Conservation (phyloP, 2,113 vertebrate genomes). For the Anarhynchus alexandrinus region DNA sequence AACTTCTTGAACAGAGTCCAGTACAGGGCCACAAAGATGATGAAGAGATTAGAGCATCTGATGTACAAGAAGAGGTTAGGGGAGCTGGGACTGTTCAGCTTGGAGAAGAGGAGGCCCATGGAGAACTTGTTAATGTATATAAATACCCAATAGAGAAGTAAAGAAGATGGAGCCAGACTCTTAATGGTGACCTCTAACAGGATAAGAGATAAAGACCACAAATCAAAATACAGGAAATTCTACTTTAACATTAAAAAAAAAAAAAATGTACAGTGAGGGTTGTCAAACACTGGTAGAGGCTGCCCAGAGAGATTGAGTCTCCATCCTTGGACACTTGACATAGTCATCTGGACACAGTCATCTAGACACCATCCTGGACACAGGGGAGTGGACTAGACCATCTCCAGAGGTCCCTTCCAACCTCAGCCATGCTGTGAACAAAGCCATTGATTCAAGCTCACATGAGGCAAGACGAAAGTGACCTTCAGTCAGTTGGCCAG, state of each 20-base stretch:
- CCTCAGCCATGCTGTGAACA: background rate
- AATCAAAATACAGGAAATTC: background rate
- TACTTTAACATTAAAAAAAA: background rate
- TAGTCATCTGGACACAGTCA: rapidly evolving
- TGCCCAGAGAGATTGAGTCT: background rate
- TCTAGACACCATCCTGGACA: rapidly evolving
- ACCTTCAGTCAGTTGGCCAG: background rate
- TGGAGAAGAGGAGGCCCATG: background rate
- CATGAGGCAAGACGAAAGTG: background rate
- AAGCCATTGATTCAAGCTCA: background rate
- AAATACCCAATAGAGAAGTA: background rate
- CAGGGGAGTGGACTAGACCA: rapidly evolving
- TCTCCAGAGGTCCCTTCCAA: background rate
- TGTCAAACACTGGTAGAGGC: background rate
- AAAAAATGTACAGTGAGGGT: background rate
- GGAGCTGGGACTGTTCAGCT: background rate
- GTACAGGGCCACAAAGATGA: background rate
- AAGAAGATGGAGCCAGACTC: background rate
- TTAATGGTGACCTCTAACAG: background rate
- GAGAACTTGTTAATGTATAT: no score
- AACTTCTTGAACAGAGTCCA: background rate
- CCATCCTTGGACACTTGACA: background rate
- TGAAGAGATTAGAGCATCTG: background rate
- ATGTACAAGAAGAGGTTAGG: rapidly evolving
- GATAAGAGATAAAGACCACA: background rate